Base-by-base conservation (phyloP, 2,888 invertebrate species). In the Glomeris marginata region DNA sequence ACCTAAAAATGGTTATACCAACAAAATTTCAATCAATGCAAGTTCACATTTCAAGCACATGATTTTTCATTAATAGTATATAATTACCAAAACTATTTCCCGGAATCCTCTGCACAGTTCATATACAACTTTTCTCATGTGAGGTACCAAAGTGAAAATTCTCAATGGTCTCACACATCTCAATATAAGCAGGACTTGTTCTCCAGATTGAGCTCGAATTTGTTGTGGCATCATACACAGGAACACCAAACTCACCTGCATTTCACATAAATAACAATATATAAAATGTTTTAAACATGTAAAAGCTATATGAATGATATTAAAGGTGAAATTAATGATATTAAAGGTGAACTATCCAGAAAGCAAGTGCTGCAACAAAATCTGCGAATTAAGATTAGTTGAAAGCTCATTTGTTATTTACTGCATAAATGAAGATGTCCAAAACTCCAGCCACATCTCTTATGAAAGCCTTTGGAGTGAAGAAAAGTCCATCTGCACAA, bases 121-220 rank as follows among this genome's bases (percentile, higher is more conserved):
- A 67, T 92, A 95, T 49, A 99, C 98, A 18, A 99, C 97, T 71
- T 95, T 91, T 57, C 97, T 77, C 91, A 99, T 98, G 67, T 98
- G 98, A 46, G 98, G 98, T 33, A 99, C 95, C 49, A 97, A 74
- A 28, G 94, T 94, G 69, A 98, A 98, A 60, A 99, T 98, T 49
- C 98, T 71, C 52, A 99, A 72, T 2, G 98, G 98, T 10, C 98
- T 77, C 57, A 98, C 81, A 68, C 97, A 97, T 49, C 98, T 80
- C 57, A 97, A 72, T 56, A 99, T 91, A 88, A 98, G 91, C 47
- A 99, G 70, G 52, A 94, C 74, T 69, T 98, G 97, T 6, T 92
- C 91, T 1, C 82, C 78, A 5, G 94, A 94, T 67, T 91, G 91
- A 18, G 91, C 87, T 45, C 90, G 85, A 40, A 98, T 94, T 57